Base-by-base conservation (phyloP, 2,113 vertebrate species). In the Hystrix brachyura region DNA sequence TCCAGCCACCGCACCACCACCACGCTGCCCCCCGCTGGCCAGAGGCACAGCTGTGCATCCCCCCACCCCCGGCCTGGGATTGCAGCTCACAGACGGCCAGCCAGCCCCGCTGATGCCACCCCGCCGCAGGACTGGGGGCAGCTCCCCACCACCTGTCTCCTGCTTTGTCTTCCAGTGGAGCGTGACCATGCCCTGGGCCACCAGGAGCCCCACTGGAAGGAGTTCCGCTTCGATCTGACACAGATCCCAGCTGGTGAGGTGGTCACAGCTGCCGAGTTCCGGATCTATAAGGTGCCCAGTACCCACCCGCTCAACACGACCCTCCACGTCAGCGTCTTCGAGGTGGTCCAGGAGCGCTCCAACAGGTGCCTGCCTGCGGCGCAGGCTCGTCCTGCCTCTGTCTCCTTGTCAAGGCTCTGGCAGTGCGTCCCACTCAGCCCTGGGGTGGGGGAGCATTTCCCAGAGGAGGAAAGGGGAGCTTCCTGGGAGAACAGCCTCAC, bases 181-280 rank as follows among this genome's bases (percentile, higher is more conserved):
- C 99, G 99, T 69, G 99, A 99, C 98, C 98, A 98, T 3, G 98
- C 99, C 87, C 97, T 99, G 91, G 98, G 99, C 96, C 99, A 99
- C 0, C 99, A 99, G 0, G 99, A 99, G 67, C 99, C 99, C 0
- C 99, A 99, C 97, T 99, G 99, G 99, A 99, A 99, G 98, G 99
- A 99, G 98, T 99, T 99, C 94, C 98, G 98, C 2, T 99, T 99
- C 18, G 99, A 99, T 98, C 98, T 99, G 98, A 99, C 99, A 0
- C 99, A 99, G 38, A 99, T 99, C 90, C 99, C 99, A 0, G 97
- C 98, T 1, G 99, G 99, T 0, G 99, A 99, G 98, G 98, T 98
- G 0, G 99, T 99, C 96, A 99, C 99, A 0, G 99, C 99, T 0
- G 99, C 99, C 0, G 99, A 99, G 98, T 99, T 99, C 87, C 99